A percentile compares a stretch with the other conserved stretches of the same genome.
Conservation (phyloP, 2,888 invertebrate genomes). For the Cepaea hortensis region DNA sequence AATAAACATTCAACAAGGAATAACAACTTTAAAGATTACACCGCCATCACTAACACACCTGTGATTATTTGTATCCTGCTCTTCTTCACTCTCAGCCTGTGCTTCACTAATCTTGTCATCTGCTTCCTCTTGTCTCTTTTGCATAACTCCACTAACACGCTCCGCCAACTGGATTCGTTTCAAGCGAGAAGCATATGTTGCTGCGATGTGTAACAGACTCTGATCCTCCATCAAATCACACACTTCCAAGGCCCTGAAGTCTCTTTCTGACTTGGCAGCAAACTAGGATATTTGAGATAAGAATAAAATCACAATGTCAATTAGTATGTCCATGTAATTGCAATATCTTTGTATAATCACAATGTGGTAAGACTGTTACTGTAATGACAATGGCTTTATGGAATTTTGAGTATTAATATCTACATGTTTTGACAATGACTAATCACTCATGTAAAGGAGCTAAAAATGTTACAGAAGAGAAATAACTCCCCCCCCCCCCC, state of each 20-base stretch:
- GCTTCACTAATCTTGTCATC: constrained; percentile 58
- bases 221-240: constrained; percentile 88
- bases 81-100: constrained; percentile 26
- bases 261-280: constrained; percentile 88
- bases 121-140: constrained; percentile 57
- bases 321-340: too few species aligned
- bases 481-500: too few species aligned
- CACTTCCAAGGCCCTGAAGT: constrained; percentile 90
- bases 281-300: constrained; percentile 79
- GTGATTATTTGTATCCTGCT: not conserved
- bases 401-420: too few species aligned
- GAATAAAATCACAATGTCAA: too few species aligned
- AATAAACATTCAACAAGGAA: too few species aligned
- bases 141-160: constrained; percentile 82
- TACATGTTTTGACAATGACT: too few species aligned
- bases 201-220: constrained; percentile 87
- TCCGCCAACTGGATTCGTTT: constrained; percentile 87
- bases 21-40: not conserved
- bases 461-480: too few species aligned
- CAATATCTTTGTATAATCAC: too few species aligned
- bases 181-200: constrained; percentile 90
- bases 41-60: not conserved
- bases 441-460: too few species aligned
- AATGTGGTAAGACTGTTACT: too few species aligned
- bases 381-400: too few species aligned